Evolutionary conservation across 2,888 invertebrate genomes (phyloP), one percentile per base, ranked within the genome.

Genomic region (Pseudococcus viburni): DNA sequence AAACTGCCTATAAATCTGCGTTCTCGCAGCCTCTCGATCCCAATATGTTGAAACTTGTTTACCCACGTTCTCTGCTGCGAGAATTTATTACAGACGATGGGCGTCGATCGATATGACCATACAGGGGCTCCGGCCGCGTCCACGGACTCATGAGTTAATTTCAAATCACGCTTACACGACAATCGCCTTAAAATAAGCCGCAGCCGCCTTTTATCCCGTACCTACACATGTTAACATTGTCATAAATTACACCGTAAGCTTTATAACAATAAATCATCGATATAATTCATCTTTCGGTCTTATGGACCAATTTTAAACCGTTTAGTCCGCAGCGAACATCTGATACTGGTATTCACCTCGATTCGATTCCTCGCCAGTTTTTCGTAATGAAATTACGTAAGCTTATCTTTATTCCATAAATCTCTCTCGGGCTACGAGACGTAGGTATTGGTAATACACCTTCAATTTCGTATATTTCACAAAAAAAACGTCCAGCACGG

Each of bases 11-110:
- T 33, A 46, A 5, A 64, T 59, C 5, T 59, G 59, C 59, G n/a
- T 59, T 5, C 7, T 33, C 19, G n/a, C 19, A 19, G 0, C 6
- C 7, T 59, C 7, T 80, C 39, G 42, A 39, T 83, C 42, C 33
- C 59, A 46, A 46, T 83, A 83, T 83, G 80, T 83, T 83, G 80
- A 83, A 83, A 83, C 80, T 83, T 83, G 80, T 83, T 46, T 83
- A 83, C 80, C 80, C 80, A 83, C 80, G 80, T 46, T 46, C 33
- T 6, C 9, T 5, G 77, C 77, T n/a, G 39, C 39, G 73, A 73
- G 73, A 19, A 83, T 83, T 83, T 83, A 83, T 83, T 83, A 83
- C 46, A 59, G 80, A 46, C 46, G 80, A 83, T 83, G 80, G 80
- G 80, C 80, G 80, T 83, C 80, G 80, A 83, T 83, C 80, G 46